These are phyloP conservation scores for Geophilus truncorum DNA, from an alignment of 2,888 invertebrate species.

Conservation along the genomic window DNA sequence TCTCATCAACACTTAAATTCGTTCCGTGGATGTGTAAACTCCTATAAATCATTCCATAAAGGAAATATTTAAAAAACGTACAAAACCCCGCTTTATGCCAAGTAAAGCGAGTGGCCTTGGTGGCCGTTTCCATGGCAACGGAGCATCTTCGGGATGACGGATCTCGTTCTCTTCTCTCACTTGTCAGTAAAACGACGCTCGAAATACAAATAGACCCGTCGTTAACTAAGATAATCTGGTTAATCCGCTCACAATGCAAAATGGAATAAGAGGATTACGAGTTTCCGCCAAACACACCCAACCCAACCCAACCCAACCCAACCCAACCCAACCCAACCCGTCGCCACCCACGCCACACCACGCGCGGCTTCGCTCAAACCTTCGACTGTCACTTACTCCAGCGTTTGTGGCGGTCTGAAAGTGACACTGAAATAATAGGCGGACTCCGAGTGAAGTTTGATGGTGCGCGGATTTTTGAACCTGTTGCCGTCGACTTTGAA, in stretches of 20 bases:
- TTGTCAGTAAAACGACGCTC: no score
- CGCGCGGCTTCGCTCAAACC: no score
- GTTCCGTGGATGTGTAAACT: conserved; percentile 47
- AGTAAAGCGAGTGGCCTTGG: not conserved
- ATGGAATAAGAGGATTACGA: not conserved
- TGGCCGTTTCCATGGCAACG: not conserved
- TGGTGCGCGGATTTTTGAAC: conserved; percentile 56
- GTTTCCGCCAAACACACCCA: no score
- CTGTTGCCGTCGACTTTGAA: conserved; percentile 58
- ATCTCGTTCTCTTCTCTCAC: no score
- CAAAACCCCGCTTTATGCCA: not conserved
- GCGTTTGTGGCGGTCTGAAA: conserved; percentile 54
- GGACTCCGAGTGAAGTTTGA: conserved; percentile 55
- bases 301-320: no score
- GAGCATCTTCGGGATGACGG: not conserved
- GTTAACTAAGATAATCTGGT: no score
- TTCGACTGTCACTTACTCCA: no score
- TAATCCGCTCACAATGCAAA: not conserved
- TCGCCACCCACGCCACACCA: not conserved
- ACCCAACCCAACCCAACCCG: no score
- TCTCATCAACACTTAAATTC: conserved; percentile 49
- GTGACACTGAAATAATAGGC: conserved; percentile 55
- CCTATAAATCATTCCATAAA: conserved; percentile 36
- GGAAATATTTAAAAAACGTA: not conserved
- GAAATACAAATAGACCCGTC: not conserved